Conservation (phyloP, 2,797 vertebrate genomes). For the Pseudomugil gertrudae region DNA sequence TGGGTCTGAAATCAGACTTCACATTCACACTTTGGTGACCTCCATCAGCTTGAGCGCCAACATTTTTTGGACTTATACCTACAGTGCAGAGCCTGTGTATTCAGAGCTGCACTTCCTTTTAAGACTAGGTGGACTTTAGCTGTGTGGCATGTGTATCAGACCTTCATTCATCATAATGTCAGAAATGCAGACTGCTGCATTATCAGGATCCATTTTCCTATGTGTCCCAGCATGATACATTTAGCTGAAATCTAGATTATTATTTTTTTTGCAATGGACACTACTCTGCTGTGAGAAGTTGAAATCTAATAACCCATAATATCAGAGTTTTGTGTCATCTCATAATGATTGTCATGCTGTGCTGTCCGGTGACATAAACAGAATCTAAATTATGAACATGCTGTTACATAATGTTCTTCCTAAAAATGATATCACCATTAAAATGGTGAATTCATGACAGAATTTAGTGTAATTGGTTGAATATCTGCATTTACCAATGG, state of each 20-base stretch:
- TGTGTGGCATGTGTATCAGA: background rate
- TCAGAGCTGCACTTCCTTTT: conserved; percentile 6
- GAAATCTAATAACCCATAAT: background rate
- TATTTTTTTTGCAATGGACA: background rate
- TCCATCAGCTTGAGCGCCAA: conserved; percentile 44
- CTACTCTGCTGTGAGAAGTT: background rate
- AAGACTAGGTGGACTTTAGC: conserved; percentile 6
- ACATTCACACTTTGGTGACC: conserved; percentile 52
- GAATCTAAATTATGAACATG: background rate
- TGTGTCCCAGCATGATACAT: background rate
- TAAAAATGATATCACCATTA: background rate
- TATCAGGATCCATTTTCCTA: background rate
- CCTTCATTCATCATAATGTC: background rate
- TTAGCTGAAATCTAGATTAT: background rate
- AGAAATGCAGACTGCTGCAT: background rate
- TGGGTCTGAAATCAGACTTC: conserved; percentile 37
- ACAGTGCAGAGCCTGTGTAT: conserved; percentile 26
- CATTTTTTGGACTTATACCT: conserved; percentile 30
- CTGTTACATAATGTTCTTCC: background rate
- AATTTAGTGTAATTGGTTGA: background rate
- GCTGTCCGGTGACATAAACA: background rate
- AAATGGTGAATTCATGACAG: background rate
- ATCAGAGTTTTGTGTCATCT: background rate
- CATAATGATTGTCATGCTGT: background rate
- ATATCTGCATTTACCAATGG: background rate